Evolutionary conservation across 2,797 vertebrate genomes (phyloP), one percentile per base, ranked within the genome.

Genomic region (Sebastes cheni): DNA sequence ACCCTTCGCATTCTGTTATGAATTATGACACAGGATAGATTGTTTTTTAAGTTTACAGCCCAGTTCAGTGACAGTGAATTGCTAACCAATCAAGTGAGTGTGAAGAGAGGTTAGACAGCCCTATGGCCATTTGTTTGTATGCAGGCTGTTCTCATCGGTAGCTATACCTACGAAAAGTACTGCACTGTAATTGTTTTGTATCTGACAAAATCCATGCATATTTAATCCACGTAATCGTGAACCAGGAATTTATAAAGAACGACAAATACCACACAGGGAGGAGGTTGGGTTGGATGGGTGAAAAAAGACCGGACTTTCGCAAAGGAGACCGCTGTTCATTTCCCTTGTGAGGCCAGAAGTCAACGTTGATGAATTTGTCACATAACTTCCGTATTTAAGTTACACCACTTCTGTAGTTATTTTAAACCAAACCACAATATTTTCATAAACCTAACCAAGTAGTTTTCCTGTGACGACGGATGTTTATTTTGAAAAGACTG

Each of bases 1-100:
- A n/a, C 67, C 72, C 72, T 34, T 79, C 80, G 30, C 75, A 80
- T 89, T 88, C 78, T 42, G 72, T 81, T 90, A 86, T 95, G 94
- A 95, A 92, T 95, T 95, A 95, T 90, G 92, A 89, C 75, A 77
- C 55, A 9, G 77, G 72, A 79, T 71, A 82, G 84, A 89, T 79
- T 89, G 88, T 91, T 88, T 94, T 94, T 93, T 90, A 93, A 84
- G 86, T 91, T 92, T 90, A 93, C 84, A 83, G 69, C 86, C 72
- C 18, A n/a, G 86, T 77, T 72, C 83, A 67, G 82, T 70, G 86
- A 85, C 85, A 81, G 82, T 81, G 81, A 86, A 79, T 75, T 79
- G 91, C 83, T 90, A 86, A 90, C 83, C 88, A 89, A 89, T 90
- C 83, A 82, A 67, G 66, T 65, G 79, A 50, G 71, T 75, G 72